phyloP scores from a whole-genome alignment of 2,113 vertebrate genomes.

The Pycnonotus jocosus region DNA sequence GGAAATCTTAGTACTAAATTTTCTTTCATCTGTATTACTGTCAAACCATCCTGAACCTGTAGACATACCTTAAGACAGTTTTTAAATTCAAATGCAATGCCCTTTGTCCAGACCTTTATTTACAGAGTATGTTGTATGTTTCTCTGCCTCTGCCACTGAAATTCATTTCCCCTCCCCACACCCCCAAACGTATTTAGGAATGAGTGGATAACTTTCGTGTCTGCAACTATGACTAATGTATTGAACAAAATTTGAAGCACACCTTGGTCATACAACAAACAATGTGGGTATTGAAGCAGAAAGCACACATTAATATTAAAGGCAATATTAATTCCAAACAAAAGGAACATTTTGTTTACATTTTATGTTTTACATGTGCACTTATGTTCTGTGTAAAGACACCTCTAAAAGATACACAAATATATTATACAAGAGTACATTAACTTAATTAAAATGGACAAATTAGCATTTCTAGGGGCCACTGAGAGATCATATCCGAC shows the following conservation, averaged over 20 bases:
- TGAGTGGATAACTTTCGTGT: background rate
- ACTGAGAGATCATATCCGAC: background rate
- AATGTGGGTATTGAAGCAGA: background rate
- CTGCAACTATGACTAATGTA: background rate
- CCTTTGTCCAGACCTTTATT: background rate
- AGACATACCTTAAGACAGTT: background rate
- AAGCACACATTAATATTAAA: background rate
- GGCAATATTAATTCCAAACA: background rate
- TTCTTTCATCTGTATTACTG: background rate
- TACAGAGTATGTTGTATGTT: background rate
- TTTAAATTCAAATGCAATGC: background rate
- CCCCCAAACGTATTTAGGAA: background rate
- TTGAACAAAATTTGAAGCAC: background rate
- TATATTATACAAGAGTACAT: background rate
- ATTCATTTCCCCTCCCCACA: background rate
- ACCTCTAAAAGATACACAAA: background rate
- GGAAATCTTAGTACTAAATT: background rate
- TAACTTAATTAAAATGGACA: background rate
- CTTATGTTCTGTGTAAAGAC: background rate
- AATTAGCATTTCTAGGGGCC: background rate
- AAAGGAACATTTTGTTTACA: background rate
- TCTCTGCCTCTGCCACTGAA: background rate
- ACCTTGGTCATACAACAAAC: background rate
- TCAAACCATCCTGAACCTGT: background rate
- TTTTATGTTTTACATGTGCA: background rate